Evolutionary conservation across 1,140 invertebrate genomes (phyloP), one percentile per base, ranked within the genome.

Genomic region (Eriocheir sinensis): DNA sequence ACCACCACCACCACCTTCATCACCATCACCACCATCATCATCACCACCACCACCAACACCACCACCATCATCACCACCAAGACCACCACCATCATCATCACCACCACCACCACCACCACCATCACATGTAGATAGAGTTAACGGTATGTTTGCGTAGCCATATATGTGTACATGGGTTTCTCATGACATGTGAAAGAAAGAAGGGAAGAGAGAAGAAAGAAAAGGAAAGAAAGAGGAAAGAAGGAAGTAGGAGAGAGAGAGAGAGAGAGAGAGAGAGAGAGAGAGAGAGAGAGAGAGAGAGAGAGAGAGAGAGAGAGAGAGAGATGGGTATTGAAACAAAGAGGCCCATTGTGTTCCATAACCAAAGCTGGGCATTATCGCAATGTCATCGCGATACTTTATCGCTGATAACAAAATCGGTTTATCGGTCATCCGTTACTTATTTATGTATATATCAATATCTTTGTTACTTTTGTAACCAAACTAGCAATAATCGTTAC

Each of bases 1-100:
- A n/a, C n/a, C n/a, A n/a, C n/a, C n/a, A n/a, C n/a, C n/a, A n/a
- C n/a, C n/a, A 72, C 60, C 60, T 15, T 72, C 60, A 72, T 72
- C 60, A 72, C 60, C n/a, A 72, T n/a, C n/a, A 72, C 60, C n/a
- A n/a, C 60, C 60, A 72, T 72, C 60, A 72, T 72, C 60, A 72
- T n/a, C 60, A 72, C n/a, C n/a, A n/a, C n/a, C n/a, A n/a, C n/a
- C n/a, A n/a, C n/a, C n/a, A n/a, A n/a, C n/a, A n/a, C n/a, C n/a
- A n/a, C n/a, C n/a, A n/a, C n/a, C n/a, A n/a, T n/a, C n/a, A n/a
- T n/a, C n/a, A n/a, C n/a, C n/a, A n/a, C n/a, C 80, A 83, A 32
- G 44, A 48, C 4, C 4, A 48, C 44, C 15, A 8, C 44, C 44
- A 48, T 8, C 6, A 83, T 6, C 34, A 8, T 6, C 4, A 4